phyloP scores from a whole-genome alignment of 2,797 vertebrate species.

The Chaenodraco wilsoni region DNA sequence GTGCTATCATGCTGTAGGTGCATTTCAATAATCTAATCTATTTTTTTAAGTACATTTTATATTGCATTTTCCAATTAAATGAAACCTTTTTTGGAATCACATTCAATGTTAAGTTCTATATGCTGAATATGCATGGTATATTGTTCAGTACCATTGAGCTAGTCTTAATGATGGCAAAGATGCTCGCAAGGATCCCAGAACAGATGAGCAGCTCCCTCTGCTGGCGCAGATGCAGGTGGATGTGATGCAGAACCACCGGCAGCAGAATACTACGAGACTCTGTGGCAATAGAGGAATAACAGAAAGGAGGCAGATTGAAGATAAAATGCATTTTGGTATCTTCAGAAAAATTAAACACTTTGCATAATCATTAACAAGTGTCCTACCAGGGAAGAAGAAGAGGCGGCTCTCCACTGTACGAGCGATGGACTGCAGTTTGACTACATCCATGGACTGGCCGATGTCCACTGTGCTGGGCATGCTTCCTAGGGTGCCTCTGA shows the following conservation, averaged over 20 bases:
- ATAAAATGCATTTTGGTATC: neutral
- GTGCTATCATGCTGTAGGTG: neutral
- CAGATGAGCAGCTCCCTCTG: conserved; percentile 99
- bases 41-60: neutral
- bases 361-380: neutral
- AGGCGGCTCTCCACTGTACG: conserved; percentile 97
- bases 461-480: conserved; percentile 99
- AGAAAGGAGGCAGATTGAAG: neutral
- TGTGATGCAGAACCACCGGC: conserved; percentile 97
- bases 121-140: neutral
- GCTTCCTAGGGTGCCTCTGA: conserved; percentile 95
- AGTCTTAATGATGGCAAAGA: conserved; percentile 98
- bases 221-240: conserved; percentile 97
- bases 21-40: neutral
- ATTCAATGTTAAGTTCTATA: neutral
- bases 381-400: conserved; percentile 95
- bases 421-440: conserved; percentile 96
- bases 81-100: neutral
- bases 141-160: conserved; percentile 89
- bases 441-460: conserved; percentile 99
- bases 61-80: neutral
- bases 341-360: conserved; percentile 12
- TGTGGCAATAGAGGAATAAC: conserved; percentile 59
- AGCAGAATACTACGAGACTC: conserved; percentile 97
- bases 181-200: conserved; percentile 97